Evolutionary conservation across 2,113 vertebrate genomes (phyloP).

Genomic region (Lophotis ruficrista): DNA sequence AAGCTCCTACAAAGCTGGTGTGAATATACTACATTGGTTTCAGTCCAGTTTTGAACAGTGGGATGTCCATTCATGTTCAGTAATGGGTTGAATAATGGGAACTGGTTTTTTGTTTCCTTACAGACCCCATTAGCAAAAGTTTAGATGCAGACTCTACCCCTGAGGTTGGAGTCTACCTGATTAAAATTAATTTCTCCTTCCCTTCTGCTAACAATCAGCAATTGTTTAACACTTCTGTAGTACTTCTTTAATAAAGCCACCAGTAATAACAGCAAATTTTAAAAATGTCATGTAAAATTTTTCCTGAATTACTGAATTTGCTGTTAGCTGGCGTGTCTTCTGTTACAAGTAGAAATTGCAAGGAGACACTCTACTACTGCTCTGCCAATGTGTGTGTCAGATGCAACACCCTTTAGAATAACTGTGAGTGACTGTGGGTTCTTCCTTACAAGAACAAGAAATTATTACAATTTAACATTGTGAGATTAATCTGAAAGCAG

Average conservation of each 20-base stretch:
- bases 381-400: background rate
- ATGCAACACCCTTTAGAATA: background rate
- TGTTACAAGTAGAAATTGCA: background rate
- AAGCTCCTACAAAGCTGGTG: background rate
- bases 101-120: background rate
- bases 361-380: background rate
- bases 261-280: background rate
- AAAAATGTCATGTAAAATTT: background rate
- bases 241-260: background rate
- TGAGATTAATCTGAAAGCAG: background rate
- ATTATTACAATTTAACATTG: background rate
- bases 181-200: background rate
- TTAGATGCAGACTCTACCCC: background rate
- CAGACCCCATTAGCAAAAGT: background rate
- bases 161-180: background rate
- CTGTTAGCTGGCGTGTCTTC: background rate
- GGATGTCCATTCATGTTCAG: background rate
- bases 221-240: background rate
- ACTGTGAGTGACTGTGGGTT: background rate
- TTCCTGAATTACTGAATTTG: background rate
- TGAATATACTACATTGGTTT: background rate
- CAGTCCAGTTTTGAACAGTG: background rate
- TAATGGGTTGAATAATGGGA: background rate
- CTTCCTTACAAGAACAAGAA: background rate
- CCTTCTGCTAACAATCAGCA: background rate